Conservation (phyloP, 2,113 vertebrate genomes). For the Odontesthes bonariensis region DNA sequence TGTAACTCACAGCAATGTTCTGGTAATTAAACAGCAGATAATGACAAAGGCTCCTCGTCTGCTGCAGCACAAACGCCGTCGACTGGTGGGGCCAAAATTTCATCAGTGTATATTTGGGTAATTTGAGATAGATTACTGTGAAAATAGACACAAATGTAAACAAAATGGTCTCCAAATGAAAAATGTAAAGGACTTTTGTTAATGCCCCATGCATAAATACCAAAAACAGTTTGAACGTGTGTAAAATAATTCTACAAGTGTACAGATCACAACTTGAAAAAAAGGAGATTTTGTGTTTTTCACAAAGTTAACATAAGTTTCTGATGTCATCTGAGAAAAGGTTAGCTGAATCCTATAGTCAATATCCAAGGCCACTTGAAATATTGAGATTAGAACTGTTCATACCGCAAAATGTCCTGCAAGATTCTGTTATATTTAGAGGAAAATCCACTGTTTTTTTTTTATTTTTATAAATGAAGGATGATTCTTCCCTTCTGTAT, state of each 20-base stretch:
- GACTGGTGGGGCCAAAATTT: conserved; percentile 29
- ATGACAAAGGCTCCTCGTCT: conserved; percentile 41
- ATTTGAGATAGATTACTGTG: background rate
- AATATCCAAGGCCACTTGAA: background rate
- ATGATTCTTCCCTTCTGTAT: background rate
- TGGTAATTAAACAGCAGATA: conserved; percentile 75
- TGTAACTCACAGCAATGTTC: conserved; percentile 75
- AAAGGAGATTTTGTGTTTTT: background rate
- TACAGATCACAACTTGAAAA: background rate
- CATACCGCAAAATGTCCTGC: background rate
- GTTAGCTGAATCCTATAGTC: too few species aligned
- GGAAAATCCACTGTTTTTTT: background rate
- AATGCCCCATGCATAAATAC: too few species aligned
- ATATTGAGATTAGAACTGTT: background rate
- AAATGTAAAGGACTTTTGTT: too few species aligned
- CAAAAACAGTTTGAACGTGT: background rate
- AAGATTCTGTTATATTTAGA: background rate
- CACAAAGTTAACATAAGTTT: too few species aligned
- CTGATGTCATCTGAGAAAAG: background rate
- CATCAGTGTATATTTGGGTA: background rate
- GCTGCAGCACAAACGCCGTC: conserved; percentile 47
- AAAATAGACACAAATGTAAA: background rate
- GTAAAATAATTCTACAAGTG: background rate
- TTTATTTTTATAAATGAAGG: background rate
- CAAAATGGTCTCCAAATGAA: background rate